Evolutionary conservation across 2,797 vertebrate genomes (phyloP), one percentile per base, ranked within the genome.

Genomic region (Acestrorhynchus altus): DNA sequence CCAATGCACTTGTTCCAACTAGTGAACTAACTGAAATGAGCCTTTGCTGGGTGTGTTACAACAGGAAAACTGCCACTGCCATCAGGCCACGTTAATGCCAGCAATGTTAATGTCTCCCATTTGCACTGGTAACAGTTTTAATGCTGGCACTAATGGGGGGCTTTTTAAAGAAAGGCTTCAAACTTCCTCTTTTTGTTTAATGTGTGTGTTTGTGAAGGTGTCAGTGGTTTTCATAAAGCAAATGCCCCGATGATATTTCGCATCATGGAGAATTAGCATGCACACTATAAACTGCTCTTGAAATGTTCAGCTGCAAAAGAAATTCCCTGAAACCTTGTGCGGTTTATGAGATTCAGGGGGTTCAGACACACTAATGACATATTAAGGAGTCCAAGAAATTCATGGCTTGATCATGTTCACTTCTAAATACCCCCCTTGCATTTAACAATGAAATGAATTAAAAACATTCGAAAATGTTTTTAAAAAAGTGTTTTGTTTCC

Each of bases 401-500:
- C 4, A 20, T 24, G 35, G 28, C 12, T 70, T 22, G 35, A 39
- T 22, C 39, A 22, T 9, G 49, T 70, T 56, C 49, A 40, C n/a
- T 51, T 68, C 10, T 12, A 20, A 52, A 35, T 35, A 16, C 31
- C 39, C 6, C 24, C 20, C 46, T 59, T 95, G 94, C 95, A 93
- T 95, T 95, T 90, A 87, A 87, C 91, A 88, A 92, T 91, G 80
- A 68, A 66, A 88, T 72, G 87, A 91, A 91, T 77, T 40, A 77
- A 74, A 54, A 26, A 88, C 93, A 91, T n/a, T n/a, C n/a, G n/a
- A n/a, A n/a, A n/a, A n/a, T n/a, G n/a, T 95, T 95, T 92, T 94
- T 76, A 88, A 95, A 90, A 92, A 91, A 93, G 94, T 95, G 96
- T 96, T 94, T 95, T 96, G 94, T 96, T 95, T 95, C 94, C 93